Evolutionary conservation across 2,113 vertebrate genomes (phyloP).

Genomic region (Fulmarus glacialis): DNA sequence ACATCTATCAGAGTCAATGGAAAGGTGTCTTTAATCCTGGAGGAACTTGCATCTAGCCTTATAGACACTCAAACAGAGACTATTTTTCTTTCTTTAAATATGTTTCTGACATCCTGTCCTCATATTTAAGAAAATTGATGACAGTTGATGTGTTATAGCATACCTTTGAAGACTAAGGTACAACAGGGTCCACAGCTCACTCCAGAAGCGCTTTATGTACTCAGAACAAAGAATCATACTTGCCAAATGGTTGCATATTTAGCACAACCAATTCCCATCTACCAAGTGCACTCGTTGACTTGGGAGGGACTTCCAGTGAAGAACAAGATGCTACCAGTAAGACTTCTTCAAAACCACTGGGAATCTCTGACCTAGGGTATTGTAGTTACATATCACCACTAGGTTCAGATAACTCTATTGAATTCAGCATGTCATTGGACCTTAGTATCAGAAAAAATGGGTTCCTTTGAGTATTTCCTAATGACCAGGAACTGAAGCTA

Average conservation of each 20-base stretch:
- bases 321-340: neutral
- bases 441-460: neutral
- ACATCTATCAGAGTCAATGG: neutral
- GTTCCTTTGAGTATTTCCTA: neutral
- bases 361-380: neutral
- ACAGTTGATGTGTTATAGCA: neutral
- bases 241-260: neutral
- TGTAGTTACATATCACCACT: neutral
- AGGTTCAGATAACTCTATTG: neutral
- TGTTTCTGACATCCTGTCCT: neutral
- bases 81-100: neutral
- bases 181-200: neutral
- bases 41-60: neutral
- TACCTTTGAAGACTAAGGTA: neutral
- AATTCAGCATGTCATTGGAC: neutral
- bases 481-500: neutral
- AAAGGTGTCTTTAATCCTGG: neutral
- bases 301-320: neutral
- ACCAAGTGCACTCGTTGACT: neutral
- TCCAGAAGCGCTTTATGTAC: neutral
- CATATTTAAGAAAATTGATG: neutral
- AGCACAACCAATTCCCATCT: neutral
- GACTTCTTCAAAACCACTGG: neutral
- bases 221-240: neutral
- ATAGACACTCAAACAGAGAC: neutral